These are phyloP conservation scores for Amblyraja radiata DNA, from an alignment of 2,797 vertebrate species.

Conservation along the genomic window DNA sequence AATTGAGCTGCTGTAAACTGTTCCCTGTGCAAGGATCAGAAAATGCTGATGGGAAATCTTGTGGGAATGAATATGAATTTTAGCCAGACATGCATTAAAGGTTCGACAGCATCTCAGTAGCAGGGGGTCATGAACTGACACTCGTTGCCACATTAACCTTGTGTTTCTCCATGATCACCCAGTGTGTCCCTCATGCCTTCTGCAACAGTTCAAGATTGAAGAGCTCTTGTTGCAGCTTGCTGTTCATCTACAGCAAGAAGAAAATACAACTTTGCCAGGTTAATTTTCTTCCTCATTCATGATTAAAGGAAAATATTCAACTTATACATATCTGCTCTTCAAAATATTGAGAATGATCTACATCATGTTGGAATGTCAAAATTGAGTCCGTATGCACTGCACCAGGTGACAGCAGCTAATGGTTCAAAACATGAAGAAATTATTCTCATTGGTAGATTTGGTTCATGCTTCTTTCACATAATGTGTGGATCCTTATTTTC, in stretches of 20 bases:
- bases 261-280: background rate
- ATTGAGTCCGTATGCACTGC: background rate
- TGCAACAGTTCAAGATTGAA: background rate
- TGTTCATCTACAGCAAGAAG: background rate
- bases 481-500: background rate
- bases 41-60: background rate
- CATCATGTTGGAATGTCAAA: background rate
- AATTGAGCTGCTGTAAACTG: background rate
- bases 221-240: background rate
- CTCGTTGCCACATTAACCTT: background rate
- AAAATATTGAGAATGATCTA: background rate
- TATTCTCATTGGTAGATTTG: background rate
- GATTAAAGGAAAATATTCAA: background rate
- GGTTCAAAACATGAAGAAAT: background rate
- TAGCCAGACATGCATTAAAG: background rate
- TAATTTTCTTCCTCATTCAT: background rate
- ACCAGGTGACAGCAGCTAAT: conserved; percentile 25
- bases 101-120: too few species aligned
- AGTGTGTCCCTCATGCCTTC: background rate
- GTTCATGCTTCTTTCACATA: background rate
- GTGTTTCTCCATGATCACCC: background rate
- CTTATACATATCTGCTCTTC: background rate
- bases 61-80: background rate
- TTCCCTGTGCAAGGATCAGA: background rate
- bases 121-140: background rate